Evolutionary conservation across 2,888 invertebrate genomes (phyloP).

Genomic region (Nemotelus nigrinus): DNA sequence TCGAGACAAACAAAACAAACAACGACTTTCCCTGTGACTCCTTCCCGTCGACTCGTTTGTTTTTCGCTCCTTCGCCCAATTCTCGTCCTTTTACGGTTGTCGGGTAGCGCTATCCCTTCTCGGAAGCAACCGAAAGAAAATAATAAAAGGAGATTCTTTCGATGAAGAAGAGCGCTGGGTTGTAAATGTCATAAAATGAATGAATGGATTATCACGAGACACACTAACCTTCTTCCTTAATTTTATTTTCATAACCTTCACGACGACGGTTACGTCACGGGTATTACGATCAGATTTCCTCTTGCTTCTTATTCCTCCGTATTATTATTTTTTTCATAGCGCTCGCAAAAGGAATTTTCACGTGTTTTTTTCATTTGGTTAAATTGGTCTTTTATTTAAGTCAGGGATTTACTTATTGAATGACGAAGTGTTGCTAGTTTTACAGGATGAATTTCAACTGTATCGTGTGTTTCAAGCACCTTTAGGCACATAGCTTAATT

Average conservation of each 20-base stretch:
- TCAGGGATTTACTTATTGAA: neutral
- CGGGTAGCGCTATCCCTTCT: slow-evolving; percentile 6
- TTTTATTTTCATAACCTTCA: slow-evolving; percentile 52
- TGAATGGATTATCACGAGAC: slow-evolving; percentile 53
- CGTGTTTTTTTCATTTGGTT: neutral
- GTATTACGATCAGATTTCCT: slow-evolving; percentile 15
- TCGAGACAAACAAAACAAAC: slow-evolving; percentile 50
- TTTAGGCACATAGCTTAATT: no score
- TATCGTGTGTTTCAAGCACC: no score
- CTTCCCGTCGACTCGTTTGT: slow-evolving; percentile 18
- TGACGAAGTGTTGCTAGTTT: neutral
- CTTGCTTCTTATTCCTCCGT: neutral
- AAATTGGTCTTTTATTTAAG: neutral
- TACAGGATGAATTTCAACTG: no score
- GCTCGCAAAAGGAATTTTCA: neutral
- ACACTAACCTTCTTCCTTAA: slow-evolving; percentile 52
- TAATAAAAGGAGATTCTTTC: slow-evolving; percentile 13
- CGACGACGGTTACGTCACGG: slow-evolving; percentile 31
- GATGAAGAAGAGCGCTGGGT: slow-evolving; percentile 27
- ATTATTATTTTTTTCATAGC: neutral
- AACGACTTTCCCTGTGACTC: slow-evolving; percentile 42
- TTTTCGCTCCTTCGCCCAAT: slow-evolving; percentile 7
- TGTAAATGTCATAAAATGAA: slow-evolving; percentile 52
- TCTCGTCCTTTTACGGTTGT: slow-evolving; percentile 28
- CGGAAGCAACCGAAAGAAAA: slow-evolving; percentile 25